Evolutionary conservation across 1,140 invertebrate species (phyloP).

Genomic region (Ceratoteleas bidentatus): DNA sequence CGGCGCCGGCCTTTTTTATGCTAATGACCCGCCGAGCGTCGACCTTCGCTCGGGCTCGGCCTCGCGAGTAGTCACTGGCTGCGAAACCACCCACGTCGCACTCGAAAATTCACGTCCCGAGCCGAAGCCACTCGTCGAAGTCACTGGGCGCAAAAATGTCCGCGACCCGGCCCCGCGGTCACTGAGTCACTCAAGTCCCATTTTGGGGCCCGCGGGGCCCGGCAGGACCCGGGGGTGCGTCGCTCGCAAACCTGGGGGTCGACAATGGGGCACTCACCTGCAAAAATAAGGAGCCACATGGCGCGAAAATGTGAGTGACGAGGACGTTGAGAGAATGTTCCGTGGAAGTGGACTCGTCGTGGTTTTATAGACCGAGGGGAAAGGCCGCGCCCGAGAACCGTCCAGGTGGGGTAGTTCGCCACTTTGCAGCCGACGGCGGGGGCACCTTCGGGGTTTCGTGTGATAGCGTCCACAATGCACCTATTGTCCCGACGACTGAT

Average conservation of each 20-base stretch:
- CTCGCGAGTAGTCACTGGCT: conserved; percentile 25
- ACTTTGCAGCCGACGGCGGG: conserved; percentile 51
- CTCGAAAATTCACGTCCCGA: conserved; percentile 30
- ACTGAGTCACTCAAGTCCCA: no score
- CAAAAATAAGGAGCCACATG: conserved; percentile 79
- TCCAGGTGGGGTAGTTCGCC: conserved; percentile 73
- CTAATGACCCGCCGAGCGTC: conserved; percentile 48
- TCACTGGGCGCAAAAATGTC: conserved; percentile 18
- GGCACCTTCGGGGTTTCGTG: conserved; percentile 54
- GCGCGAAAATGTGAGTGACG: conserved; percentile 76
- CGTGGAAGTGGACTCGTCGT: conserved; percentile 72
- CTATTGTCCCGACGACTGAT: conserved; percentile 36
- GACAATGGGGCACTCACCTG: conserved; percentile 74
- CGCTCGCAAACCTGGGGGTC: neutral
- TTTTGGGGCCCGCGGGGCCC: neutral
- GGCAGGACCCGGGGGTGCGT: no score
- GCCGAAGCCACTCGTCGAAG: conserved; percentile 41
- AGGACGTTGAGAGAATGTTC: conserved; percentile 77
- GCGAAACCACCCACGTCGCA: conserved; percentile 11
- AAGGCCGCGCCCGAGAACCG: conserved; percentile 78
- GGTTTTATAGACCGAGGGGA: conserved; percentile 79
- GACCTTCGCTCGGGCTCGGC: conserved; percentile 30
- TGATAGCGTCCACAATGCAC: conserved; percentile 50
- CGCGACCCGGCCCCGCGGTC: no score
- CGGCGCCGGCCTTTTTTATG: conserved; percentile 48